Conservation (phyloP, 2,797 vertebrate genomes). For the Distichodus sexfasciatus region DNA sequence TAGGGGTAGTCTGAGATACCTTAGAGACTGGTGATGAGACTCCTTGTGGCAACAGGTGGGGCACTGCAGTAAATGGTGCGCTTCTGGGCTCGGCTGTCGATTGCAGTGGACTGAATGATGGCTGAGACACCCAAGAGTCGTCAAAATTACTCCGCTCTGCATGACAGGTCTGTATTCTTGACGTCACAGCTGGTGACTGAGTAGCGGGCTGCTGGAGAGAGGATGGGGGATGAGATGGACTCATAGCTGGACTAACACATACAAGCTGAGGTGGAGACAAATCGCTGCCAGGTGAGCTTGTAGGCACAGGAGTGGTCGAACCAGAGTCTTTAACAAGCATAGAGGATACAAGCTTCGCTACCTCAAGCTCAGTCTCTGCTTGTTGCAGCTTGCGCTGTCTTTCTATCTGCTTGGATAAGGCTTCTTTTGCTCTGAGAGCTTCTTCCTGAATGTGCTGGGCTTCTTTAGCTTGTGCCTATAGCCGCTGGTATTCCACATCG, state of each 20-base stretch:
- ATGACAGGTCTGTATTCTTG: background rate
- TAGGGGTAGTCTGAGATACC: background rate
- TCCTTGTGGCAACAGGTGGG: too few relatives aligned
- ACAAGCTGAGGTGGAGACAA: background rate
- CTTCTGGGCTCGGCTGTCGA: background rate
- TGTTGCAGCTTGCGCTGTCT: background rate
- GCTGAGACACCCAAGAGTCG: background rate
- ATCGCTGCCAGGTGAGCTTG: background rate
- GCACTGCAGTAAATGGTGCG: background rate
- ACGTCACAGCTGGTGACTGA: background rate
- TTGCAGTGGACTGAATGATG: background rate
- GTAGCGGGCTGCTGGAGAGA: background rate
- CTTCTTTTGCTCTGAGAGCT: background rate
- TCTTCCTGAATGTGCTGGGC: background rate
- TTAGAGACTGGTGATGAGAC: too few relatives aligned
- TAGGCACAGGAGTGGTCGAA: background rate
- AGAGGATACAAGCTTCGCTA: background rate
- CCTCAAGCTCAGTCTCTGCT: background rate
- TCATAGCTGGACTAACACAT: background rate
- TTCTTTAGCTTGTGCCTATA: background rate
- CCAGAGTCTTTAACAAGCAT: background rate
- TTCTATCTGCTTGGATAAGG: background rate
- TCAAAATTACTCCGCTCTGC: background rate
- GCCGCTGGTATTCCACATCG: background rate
- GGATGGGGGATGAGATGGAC: too few relatives aligned